Base-by-base conservation (phyloP, 53 echinoderm and acorn worm species). In the Astropecten irregularis region DNA sequence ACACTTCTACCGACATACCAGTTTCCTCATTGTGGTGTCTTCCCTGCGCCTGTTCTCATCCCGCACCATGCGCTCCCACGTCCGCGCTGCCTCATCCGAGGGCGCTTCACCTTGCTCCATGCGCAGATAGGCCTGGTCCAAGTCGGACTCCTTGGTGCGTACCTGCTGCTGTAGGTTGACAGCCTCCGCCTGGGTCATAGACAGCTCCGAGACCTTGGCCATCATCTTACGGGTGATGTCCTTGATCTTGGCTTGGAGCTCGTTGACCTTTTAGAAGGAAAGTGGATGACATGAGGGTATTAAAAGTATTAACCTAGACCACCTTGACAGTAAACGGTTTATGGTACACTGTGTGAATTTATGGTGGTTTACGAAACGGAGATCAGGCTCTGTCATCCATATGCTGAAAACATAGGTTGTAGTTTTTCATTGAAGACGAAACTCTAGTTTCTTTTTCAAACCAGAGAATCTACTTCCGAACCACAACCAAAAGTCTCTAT, bases 51-150 rank as follows among this genome's bases (percentile, higher is more conserved):
- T 81, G 16, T 15, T 70, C 84, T 97, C 99, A 76, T 97, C 94
- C 33, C 94, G 86, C 66, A 94, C 68, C 88, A 94, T 82, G 68
- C 94, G 88, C 86, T 97, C 99, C 99, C 99, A 97, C 27, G 92
- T 90, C 49, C 83, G 90, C 4, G 92, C 92, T 19, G 92, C 99
- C 54, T 99, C 93, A 47, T 92, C 88, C 10, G 92, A 86, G 39
- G 99, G 99, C 9, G 99, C 99, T 69, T 99, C 94, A 16, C 94
- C 97, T 49, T 94, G 99, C 86, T 99, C 94, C 99, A 97, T 99
- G 58, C 99, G 92, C 56, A 99, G 92, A 83, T 99, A 99, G n/a
- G 93, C 88, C 77, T 99, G 99, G 69, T 99, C 94, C 70, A 99
- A 92, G 22, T 60, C 39, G 9, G 92, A 66, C 77, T 99, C 99